A percentile compares a stretch with the other conserved stretches of the same genome.
Conservation (phyloP, 37 sponge, comb jelly and placozoan genomes). For the Tethya wilhelma region DNA sequence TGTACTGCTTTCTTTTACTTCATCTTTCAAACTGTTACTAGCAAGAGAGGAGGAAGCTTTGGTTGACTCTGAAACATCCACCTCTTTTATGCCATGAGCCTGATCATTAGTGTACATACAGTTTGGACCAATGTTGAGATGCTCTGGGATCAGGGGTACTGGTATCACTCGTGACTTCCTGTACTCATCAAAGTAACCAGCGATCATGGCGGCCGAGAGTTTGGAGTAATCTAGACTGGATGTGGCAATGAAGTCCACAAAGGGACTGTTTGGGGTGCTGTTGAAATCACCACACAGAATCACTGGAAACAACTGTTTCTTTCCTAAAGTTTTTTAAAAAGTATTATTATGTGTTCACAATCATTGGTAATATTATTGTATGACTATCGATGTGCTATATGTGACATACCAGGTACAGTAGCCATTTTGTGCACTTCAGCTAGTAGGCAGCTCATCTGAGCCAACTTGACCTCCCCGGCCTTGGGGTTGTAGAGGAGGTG, state of each 20-base stretch:
- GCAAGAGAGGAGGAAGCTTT: no score
- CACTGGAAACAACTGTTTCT: not conserved
- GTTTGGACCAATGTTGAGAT: slow-evolving; percentile 46
- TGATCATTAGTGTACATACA: slow-evolving; percentile 75
- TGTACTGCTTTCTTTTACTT: no score
- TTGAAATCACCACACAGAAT: slow-evolving; percentile 94
- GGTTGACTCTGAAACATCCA: no score
- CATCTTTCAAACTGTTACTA: no score
- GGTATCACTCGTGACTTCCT: slow-evolving; percentile 33
- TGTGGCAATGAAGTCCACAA: slow-evolving; percentile 66
- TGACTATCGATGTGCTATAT: not conserved
- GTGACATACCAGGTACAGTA: slow-evolving; percentile 15
- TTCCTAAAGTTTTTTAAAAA: not conserved
- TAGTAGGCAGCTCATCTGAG: slow-evolving; percentile 82
- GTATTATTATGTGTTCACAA: not conserved
- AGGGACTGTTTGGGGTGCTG: slow-evolving; percentile 71
- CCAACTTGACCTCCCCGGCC: slow-evolving; percentile 96
- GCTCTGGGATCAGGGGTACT: slow-evolving; percentile 62
- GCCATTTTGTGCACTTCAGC: slow-evolving; percentile 81
- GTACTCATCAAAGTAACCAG: slow-evolving; percentile 53
- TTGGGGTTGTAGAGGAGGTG: slow-evolving; percentile 97
- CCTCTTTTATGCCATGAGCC: no score
- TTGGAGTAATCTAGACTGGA: slow-evolving; percentile 75
- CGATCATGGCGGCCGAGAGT: slow-evolving; percentile 56
- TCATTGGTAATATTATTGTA: not conserved